These are phyloP conservation scores for Gadopsis bispinosus DNA, from an alignment of 2,797 vertebrate genomes.

Conservation along the genomic window DNA sequence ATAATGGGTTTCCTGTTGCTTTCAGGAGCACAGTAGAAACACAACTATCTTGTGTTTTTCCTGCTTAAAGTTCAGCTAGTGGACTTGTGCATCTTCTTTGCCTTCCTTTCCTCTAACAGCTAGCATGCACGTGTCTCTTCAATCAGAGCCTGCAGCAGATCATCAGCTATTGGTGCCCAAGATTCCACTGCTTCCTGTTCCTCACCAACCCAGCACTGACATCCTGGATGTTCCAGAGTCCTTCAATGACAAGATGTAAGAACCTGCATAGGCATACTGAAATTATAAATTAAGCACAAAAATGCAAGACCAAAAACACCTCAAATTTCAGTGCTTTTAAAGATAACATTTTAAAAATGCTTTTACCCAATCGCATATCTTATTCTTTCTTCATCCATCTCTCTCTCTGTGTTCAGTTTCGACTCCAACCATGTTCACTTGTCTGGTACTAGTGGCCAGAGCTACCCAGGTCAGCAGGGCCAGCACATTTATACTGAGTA, in stretches of 20 bases:
- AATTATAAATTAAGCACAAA: background rate
- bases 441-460: slow-evolving; percentile 88
- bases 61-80: background rate
- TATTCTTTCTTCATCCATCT: background rate
- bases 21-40: background rate
- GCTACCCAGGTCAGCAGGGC: slow-evolving; percentile 87
- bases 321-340: background rate
- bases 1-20: background rate
- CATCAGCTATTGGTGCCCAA: slow-evolving; percentile 86
- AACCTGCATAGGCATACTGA: background rate
- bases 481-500: slow-evolving; percentile 94
- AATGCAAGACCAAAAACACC: background rate
- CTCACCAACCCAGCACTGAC: slow-evolving; percentile 86
- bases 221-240: slow-evolving; percentile 93
- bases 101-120: slow-evolving; percentile 70
- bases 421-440: slow-evolving; percentile 90
- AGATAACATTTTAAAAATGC: no score
- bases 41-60: background rate
- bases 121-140: slow-evolving; percentile 37
- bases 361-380: background rate
- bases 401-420: slow-evolving; percentile 53
- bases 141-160: slow-evolving; percentile 83
- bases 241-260: slow-evolving; percentile 82
- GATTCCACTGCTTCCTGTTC: slow-evolving; percentile 89
- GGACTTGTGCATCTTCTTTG: slow-evolving; percentile 16